These are phyloP conservation scores for Dicerorhinus sumatrensis DNA, from an alignment of 2,113 vertebrate species.

Conservation along the genomic window DNA sequence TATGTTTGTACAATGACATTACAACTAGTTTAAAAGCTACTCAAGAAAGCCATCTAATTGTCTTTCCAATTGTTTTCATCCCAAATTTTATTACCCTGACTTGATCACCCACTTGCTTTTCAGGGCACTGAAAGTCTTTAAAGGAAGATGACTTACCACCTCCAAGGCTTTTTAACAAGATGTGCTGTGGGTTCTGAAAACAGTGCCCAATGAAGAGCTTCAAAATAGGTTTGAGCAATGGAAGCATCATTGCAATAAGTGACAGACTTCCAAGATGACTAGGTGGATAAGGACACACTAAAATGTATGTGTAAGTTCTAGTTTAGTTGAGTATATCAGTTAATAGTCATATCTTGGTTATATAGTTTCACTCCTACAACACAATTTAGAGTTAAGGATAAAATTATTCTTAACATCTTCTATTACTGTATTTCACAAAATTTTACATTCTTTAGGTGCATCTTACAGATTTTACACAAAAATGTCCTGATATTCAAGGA, in stretches of 20 bases:
- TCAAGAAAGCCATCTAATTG: conserved; percentile 44
- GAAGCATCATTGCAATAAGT: not conserved
- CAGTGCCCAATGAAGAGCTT: not conserved
- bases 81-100: conserved; percentile 26
- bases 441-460: conserved; percentile 8
- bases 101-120: conserved; percentile 19
- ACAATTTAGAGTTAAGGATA: conserved; percentile 1
- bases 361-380: not conserved
- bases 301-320: not conserved
- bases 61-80: conserved; percentile 45
- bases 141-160: not conserved
- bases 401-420: conserved; percentile 51
- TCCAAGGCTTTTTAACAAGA: conserved; percentile 30
- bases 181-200: conserved; percentile 25
- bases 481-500: conserved; percentile 42
- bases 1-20: not conserved
- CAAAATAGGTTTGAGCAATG: not conserved
- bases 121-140: not conserved
- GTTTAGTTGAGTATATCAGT: not conserved
- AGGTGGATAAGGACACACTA: not conserved
- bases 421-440: conserved; percentile 21
- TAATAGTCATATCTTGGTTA: not conserved
- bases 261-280: not conserved
- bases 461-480: conserved; percentile 24
- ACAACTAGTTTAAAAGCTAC: conserved; percentile 38